Evolutionary conservation across 1,140 invertebrate species (phyloP).

Genomic region (Cotesia vestalis): DNA sequence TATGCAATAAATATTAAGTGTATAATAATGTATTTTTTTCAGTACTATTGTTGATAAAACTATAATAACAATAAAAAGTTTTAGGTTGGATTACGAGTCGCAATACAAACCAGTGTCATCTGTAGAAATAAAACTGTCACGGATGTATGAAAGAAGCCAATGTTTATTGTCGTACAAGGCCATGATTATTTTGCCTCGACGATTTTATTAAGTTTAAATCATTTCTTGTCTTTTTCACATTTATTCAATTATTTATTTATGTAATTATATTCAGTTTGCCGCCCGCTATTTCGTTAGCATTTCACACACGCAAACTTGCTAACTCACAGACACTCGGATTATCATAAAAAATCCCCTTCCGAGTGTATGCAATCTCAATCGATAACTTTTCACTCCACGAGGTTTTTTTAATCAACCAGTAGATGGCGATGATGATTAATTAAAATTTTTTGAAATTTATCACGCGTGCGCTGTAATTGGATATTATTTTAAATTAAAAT

Average conservation of each 20-base stretch:
- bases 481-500: not conserved
- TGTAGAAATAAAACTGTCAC: constrained; percentile 93
- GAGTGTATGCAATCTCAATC: not conserved
- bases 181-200: constrained; percentile 69
- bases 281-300: constrained; percentile 5
- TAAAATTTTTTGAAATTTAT: not conserved
- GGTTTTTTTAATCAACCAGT: not conserved
- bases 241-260: not conserved
- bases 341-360: too few species aligned
- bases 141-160: constrained; percentile 90
- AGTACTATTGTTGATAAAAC: too few species aligned
- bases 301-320: not conserved
- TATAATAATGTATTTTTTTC: constrained; percentile 39
- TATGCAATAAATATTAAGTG: constrained; percentile 46
- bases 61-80: constrained; percentile 28
- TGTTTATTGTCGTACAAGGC: constrained; percentile 92
- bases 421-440: not conserved
- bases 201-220: constrained; percentile 7
- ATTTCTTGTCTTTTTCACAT: constrained; percentile 16
- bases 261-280: constrained; percentile 7
- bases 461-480: not conserved
- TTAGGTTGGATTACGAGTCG: constrained; percentile 1
- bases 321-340: too few species aligned
- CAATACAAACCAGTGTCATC: constrained; percentile 83
- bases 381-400: not conserved